Conservation (phyloP, 1,140 invertebrate genomes). For the Potamilus streckersoni region DNA sequence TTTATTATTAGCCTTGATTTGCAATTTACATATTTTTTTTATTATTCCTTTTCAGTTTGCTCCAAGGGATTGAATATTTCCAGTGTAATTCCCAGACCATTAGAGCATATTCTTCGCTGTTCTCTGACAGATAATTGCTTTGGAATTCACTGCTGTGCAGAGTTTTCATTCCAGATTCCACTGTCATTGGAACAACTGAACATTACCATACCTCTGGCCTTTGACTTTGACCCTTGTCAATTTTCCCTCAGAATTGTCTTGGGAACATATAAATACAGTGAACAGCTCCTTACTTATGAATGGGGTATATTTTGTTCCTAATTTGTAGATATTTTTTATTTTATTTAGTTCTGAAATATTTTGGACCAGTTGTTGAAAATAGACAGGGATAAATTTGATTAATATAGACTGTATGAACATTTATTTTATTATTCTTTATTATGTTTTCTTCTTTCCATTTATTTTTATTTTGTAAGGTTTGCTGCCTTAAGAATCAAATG, state of each 20-base stretch:
- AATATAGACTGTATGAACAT: too few relatives aligned
- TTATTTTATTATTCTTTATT: too few relatives aligned
- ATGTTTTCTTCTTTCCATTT: too few relatives aligned
- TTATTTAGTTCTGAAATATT: too few relatives aligned
- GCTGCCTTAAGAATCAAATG: too few relatives aligned
- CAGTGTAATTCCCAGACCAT: constrained; percentile 10
- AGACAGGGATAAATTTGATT: too few relatives aligned
- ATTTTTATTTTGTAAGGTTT: too few relatives aligned
- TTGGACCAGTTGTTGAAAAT: too few relatives aligned
- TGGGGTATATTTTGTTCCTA: constrained; percentile 15
- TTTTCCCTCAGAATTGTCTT: constrained; percentile 32
- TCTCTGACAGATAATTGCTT: constrained; percentile 38
- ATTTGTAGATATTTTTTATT: too few relatives aligned
- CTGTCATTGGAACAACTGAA: constrained; percentile 14
- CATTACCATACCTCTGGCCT: constrained; percentile 31
- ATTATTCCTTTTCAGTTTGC: too few relatives aligned
- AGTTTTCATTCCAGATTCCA: constrained; percentile 36
- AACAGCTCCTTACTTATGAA: constrained; percentile 18
- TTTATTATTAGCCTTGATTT: too few relatives aligned
- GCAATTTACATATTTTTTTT: too few relatives aligned
- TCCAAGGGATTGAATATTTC: neutral
- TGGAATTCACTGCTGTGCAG: constrained; percentile 41
- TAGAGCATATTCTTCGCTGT: constrained; percentile 32
- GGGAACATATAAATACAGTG: constrained; percentile 27
- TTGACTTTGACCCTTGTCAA: constrained; percentile 39